Percentiles rank a stretch among this genome's conserved stretches.
Conservation (phyloP, 2,888 invertebrate species). For the Tenthredo distinguenda region DNA sequence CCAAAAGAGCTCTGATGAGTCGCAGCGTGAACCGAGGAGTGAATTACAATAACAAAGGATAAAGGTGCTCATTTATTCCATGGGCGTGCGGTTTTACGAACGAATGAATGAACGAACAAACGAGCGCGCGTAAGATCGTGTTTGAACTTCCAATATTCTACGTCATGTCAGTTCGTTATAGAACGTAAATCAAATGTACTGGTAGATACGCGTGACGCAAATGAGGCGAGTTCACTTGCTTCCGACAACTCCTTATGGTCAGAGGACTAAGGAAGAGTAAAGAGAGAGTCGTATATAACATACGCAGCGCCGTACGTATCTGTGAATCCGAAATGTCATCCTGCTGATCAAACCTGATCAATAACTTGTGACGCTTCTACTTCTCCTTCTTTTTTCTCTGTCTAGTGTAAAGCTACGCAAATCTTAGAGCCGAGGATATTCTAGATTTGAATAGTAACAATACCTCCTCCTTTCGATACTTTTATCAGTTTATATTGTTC, state of each 20-base stretch:
- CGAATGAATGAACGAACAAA: constrained; percentile 33
- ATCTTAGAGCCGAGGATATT: neutral
- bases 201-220: constrained; percentile 10
- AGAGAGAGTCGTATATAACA: neutral
- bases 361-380: neutral
- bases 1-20: neutral
- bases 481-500: no score
- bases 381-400: neutral
- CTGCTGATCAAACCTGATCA: neutral
- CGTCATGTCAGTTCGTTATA: neutral
- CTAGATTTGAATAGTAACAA: neutral
- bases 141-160: constrained; percentile 19
- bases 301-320: neutral
- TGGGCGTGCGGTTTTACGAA: constrained; percentile 8
- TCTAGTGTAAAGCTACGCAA: neutral
- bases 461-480: no score
- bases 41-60: constrained; percentile 24
- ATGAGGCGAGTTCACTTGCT: neutral
- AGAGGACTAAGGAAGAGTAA: neutral
- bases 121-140: constrained; percentile 3
- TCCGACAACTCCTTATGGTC: neutral
- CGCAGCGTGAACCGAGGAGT: neutral
- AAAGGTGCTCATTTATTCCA: neutral
- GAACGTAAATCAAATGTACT: neutral
- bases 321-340: neutral